These are phyloP conservation scores for Gobionotothen gibberifrons DNA, from an alignment of 2,797 vertebrate genomes.

Conservation along the genomic window DNA sequence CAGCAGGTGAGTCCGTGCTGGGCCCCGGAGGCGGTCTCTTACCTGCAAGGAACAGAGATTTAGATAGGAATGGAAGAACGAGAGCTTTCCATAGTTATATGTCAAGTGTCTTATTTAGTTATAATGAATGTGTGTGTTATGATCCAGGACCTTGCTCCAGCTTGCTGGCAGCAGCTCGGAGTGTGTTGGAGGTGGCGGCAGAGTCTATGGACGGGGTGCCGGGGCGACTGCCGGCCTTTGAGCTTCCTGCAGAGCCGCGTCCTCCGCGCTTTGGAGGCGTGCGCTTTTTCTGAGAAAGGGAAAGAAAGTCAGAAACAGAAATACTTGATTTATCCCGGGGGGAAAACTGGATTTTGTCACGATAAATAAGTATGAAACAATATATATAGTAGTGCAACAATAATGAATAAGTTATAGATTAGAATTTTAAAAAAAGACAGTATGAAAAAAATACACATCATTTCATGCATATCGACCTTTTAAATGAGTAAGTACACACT, in stretches of 20 bases:
- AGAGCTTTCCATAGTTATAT: background rate
- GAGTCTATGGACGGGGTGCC: conserved; percentile 89
- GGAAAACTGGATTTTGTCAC: too few species aligned
- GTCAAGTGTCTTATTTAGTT: background rate
- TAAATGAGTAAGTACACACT: background rate
- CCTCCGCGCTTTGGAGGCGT: conserved; percentile 90
- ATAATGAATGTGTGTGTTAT: background rate
- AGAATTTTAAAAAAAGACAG: background rate
- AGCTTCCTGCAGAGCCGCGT: conserved; percentile 90
- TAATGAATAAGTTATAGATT: background rate
- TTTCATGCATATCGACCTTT: background rate
- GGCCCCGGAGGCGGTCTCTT: conserved; percentile 80
- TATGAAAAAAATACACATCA: background rate
- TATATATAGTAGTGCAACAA: too few species aligned
- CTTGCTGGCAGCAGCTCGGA: conserved; percentile 90
- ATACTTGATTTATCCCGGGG: too few species aligned
- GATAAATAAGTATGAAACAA: too few species aligned
- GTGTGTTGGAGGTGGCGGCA: conserved; percentile 87
- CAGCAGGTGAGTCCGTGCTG: conserved; percentile 81
- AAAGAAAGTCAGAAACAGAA: background rate
- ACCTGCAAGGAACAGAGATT: conserved; percentile 65
- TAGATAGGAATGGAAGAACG: background rate
- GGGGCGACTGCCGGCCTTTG: conserved; percentile 89
- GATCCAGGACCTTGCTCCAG: conserved; percentile 87
- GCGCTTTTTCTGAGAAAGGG: conserved; percentile 88